phyloP scores from a whole-genome alignment of 2,888 invertebrate species.

The Drosophila cyrtoloma region DNA sequence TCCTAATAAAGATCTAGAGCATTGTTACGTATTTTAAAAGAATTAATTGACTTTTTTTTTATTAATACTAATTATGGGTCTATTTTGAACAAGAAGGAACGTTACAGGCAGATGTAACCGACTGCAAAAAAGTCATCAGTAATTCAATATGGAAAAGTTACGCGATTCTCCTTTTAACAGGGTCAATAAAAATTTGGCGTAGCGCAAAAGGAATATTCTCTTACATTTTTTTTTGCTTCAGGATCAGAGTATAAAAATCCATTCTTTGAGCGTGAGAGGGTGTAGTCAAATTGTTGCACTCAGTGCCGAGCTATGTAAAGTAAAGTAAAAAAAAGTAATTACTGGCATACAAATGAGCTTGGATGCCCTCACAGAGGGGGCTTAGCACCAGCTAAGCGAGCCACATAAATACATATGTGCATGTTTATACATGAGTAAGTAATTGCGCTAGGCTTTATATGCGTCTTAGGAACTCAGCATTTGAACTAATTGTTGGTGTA shows the following conservation, averaged over 20 bases:
- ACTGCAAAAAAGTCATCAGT: not conserved
- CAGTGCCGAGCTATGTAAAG: not conserved
- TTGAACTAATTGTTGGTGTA: slow-evolving; percentile 38
- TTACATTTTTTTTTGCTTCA: not conserved
- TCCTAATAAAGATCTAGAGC: not conserved
- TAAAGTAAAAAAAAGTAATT: slow-evolving; percentile 1
- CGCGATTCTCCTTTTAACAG: not conserved
- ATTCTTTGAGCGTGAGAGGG: slow-evolving; percentile 1
- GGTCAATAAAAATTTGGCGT: not conserved
- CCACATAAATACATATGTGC: slow-evolving; percentile 2
- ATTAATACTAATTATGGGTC: not conserved
- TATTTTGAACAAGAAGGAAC: not conserved
- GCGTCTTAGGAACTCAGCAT: slow-evolving; percentile 24
- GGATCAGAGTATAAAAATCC: not conserved
- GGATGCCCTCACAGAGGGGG: not conserved
- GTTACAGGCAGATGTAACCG: not conserved
- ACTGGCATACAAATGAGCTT: not conserved
- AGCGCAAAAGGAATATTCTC: not conserved
- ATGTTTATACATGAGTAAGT: slow-evolving; percentile 17
- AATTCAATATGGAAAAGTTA: not conserved
- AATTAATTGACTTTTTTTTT: not conserved
- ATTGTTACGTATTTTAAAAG: not conserved
- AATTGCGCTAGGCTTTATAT: slow-evolving; percentile 30
- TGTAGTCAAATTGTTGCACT: slow-evolving; percentile 14
- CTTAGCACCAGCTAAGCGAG: not conserved